phyloP scores from a whole-genome alignment of 2,797 vertebrate genomes.

The Onychomys arenicola region DNA sequence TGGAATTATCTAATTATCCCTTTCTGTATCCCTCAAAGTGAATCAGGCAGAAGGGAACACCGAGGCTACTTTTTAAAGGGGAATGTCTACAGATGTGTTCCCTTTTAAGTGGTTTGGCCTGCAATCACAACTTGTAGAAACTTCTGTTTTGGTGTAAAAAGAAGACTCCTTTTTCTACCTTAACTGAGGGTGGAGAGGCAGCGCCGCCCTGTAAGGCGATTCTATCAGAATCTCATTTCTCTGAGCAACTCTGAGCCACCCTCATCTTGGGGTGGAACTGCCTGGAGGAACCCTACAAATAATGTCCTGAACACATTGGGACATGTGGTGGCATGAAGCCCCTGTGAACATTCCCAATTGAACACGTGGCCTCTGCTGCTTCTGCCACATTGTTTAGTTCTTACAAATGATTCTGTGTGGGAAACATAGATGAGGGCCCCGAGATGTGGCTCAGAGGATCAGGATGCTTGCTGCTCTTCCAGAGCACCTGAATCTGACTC shows the following conservation, averaged over 20 bases:
- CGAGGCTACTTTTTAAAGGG: constrained; percentile 42
- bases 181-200: neutral
- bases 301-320: neutral
- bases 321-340: neutral
- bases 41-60: neutral
- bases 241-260: neutral
- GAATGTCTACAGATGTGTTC: constrained; percentile 24
- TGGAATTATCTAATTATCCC: constrained; percentile 63
- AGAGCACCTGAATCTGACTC: neutral
- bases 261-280: neutral
- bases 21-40: constrained; percentile 38
- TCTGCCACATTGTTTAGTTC: neutral
- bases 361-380: neutral
- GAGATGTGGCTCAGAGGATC: neutral
- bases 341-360: neutral
- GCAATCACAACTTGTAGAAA: neutral
- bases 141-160: neutral
- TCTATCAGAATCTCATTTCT: neutral
- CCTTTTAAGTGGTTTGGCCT: neutral
- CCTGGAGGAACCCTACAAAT: neutral
- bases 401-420: constrained; percentile 13
- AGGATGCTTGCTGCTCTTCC: neutral
- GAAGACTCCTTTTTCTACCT: neutral
- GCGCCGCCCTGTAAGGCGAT: neutral
- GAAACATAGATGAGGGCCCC: neutral